phyloP scores from a whole-genome alignment of 2,888 invertebrate genomes.

The Serripes groenlandicus region DNA sequence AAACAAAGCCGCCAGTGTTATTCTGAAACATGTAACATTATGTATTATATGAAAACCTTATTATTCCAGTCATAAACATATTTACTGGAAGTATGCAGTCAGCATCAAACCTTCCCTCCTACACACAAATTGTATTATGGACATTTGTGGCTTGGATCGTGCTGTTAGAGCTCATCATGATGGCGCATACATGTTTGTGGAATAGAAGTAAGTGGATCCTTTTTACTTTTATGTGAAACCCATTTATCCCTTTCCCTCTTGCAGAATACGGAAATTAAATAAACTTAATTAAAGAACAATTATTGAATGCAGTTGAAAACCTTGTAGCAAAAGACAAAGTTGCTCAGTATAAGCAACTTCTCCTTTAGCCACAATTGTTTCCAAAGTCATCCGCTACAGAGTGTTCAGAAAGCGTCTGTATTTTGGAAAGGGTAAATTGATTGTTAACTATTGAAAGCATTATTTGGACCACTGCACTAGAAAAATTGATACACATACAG shows the following conservation, averaged over 20 bases:
- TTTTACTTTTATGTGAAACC: too few species aligned
- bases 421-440: background rate
- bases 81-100: constrained; percentile 95
- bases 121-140: constrained; percentile 93
- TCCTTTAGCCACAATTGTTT: background rate
- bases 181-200: constrained; percentile 8
- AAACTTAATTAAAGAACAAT: too few species aligned
- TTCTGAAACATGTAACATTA: background rate
- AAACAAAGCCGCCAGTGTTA: too few species aligned
- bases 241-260: too few species aligned
- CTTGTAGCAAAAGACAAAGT: background rate
- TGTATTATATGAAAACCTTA: background rate
- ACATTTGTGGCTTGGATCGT: constrained; percentile 44
- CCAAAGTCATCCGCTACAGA: background rate
- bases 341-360: background rate
- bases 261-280: too few species aligned
- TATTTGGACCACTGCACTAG: too few species aligned
- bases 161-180: constrained; percentile 16
- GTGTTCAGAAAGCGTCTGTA: background rate
- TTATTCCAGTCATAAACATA: constrained; percentile 94
- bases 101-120: constrained; percentile 93
- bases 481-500: too few species aligned
- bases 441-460: too few species aligned
- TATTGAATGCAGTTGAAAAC: too few species aligned
- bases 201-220: constrained; percentile 3